phyloP scores from a whole-genome alignment of 2,888 invertebrate species.

The Caenorhabditis becei region DNA sequence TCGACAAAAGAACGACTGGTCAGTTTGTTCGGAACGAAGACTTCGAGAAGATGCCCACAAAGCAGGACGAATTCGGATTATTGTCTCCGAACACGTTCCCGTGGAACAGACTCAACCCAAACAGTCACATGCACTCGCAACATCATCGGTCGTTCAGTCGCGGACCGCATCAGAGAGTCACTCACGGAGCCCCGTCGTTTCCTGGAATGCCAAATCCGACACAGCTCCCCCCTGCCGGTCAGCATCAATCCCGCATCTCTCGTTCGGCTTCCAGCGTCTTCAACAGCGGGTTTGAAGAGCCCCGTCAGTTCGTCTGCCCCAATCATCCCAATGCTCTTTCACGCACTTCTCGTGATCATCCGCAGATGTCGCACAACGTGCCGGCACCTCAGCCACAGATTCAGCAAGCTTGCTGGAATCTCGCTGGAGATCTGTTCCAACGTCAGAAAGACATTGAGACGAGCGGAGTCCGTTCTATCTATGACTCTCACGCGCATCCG shows the following conservation, averaged over 20 bases:
- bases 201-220: neutral
- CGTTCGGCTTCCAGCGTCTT: conserved; percentile 5
- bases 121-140: neutral
- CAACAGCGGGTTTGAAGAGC: neutral
- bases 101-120: neutral
- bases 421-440: conserved; percentile 43
- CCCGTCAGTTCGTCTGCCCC: neutral
- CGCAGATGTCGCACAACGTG: neutral
- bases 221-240: conserved; percentile 1
- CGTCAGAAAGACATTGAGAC: conserved; percentile 50
- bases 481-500: neutral
- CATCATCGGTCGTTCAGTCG: conserved; percentile 44
- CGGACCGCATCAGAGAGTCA: conserved; percentile 9
- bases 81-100: conserved; percentile 41
- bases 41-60: neutral
- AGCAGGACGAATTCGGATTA: conserved; percentile 28
- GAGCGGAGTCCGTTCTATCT: conserved; percentile 3
- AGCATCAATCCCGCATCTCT: conserved; percentile 7
- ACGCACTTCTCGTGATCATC: conserved; percentile 9
- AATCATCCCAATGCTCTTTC: too few relatives aligned
- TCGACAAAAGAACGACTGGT: conserved; percentile 20
- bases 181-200: neutral
- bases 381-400: neutral
- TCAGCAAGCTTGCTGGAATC: conserved; percentile 42
- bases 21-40: conserved; percentile 15